A percentile compares a stretch with the other conserved stretches of the same genome.
Evolutionary conservation across 1,140 invertebrate genomes (phyloP).

Genomic region (Branchinecta lynchi): DNA sequence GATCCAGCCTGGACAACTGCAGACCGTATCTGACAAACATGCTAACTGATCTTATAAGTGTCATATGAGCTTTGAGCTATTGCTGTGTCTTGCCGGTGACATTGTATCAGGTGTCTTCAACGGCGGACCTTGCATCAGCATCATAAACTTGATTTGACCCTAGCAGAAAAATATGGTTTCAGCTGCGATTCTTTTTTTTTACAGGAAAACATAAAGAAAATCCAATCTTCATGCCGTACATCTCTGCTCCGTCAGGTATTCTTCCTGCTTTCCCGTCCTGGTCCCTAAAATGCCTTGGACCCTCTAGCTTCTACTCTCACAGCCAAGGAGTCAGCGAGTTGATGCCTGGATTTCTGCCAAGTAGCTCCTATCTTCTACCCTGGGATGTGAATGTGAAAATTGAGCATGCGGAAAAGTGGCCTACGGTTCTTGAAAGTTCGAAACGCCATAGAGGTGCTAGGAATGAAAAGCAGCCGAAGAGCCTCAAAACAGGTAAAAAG

Average conservation of each 20-base stretch:
- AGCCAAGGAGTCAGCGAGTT: conserved; percentile 46
- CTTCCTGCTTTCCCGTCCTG: conserved; percentile 83
- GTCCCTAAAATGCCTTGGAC: conserved; percentile 75
- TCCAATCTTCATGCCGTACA: conserved; percentile 34
- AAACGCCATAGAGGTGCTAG: conserved; percentile 25
- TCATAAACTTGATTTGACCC: too few relatives aligned
- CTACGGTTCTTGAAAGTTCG: conserved; percentile 26
- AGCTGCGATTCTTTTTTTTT: too few relatives aligned
- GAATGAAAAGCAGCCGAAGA: conserved; percentile 17
- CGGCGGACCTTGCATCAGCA: too few relatives aligned
- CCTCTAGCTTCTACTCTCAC: conserved; percentile 78
- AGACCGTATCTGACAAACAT: too few relatives aligned
- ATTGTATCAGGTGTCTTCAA: too few relatives aligned
- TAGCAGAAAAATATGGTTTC: too few relatives aligned
- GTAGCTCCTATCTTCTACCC: conserved; percentile 78
- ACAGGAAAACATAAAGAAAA: too few relatives aligned
- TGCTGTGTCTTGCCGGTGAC: too few relatives aligned
- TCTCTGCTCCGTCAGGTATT: conserved; percentile 52
- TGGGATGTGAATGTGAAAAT: conserved; percentile 76
- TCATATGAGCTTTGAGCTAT: too few relatives aligned
- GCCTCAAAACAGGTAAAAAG: not conserved
- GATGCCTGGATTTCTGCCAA: conserved; percentile 61
- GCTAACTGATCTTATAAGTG: too few relatives aligned
- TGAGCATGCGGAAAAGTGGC: conserved; percentile 34
- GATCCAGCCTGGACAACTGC: too few relatives aligned